A percentile compares a stretch with the other conserved stretches of the same genome.
Conservation (phyloP, 2,888 invertebrate species). For the Pterobdella sp. region DNA sequence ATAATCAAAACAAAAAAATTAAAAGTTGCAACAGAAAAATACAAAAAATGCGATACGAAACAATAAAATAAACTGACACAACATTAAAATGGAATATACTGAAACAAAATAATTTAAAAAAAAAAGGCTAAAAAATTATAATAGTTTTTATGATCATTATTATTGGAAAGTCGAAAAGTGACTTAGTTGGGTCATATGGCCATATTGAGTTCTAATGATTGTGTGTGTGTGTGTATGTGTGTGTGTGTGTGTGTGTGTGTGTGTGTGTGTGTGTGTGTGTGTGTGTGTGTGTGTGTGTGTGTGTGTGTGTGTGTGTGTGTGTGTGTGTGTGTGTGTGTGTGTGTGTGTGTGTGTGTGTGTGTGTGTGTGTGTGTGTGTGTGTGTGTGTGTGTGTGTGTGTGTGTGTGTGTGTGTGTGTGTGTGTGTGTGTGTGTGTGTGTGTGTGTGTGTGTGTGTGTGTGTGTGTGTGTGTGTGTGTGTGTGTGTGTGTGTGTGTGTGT, state of each 20-base stretch:
- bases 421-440: conserved; percentile 5
- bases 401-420: neutral
- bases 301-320: neutral
- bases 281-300: neutral
- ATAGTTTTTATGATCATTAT: no score
- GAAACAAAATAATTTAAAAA: no score
- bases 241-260: conserved; percentile 5
- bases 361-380: conserved; percentile 4
- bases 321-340: conserved; percentile 7
- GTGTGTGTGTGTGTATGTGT: conserved; percentile 1
- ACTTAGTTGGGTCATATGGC: neutral
- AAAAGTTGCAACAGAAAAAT: no score
- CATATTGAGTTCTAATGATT: neutral
- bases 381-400: neutral
- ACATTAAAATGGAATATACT: no score
- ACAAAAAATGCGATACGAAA: no score
- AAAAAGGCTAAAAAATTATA: no score
- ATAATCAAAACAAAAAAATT: no score
- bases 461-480: conserved; percentile 3
- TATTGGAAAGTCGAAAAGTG: neutral
- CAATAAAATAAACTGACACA: no score
- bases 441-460: conserved; percentile 2
- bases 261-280: conserved; percentile 7
- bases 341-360: neutral
- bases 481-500: conserved; percentile 9